Evolutionary conservation across 2,797 vertebrate genomes (phyloP).

Genomic region (Limosa lapponica): DNA sequence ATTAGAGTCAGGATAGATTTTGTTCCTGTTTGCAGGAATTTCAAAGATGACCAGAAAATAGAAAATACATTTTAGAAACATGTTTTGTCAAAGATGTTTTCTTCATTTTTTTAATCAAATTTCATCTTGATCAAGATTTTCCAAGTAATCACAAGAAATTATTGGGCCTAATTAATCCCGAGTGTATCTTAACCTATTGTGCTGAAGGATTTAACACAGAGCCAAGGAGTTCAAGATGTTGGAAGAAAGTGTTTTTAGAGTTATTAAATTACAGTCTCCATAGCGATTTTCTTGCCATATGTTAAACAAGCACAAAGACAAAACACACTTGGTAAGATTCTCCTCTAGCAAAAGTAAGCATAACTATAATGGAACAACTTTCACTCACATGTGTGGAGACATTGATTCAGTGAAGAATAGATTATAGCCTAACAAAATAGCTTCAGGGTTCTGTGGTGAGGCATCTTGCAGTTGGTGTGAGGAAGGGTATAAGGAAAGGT

Average conservation of each 20-base stretch:
- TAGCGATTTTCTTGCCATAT: conserved; percentile 34
- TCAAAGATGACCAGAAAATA: conserved; percentile 1
- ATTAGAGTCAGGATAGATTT: background rate
- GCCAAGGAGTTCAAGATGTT: conserved; percentile 22
- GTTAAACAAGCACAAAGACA: conserved; percentile 27
- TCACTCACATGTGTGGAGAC: background rate
- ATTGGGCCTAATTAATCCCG: background rate
- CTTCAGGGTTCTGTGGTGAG: background rate
- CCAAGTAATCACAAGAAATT: conserved; percentile 26
- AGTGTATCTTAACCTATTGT: background rate
- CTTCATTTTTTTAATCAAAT: background rate
- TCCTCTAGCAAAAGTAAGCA: background rate
- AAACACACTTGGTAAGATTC: background rate
- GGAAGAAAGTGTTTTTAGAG: background rate
- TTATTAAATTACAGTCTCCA: conserved; percentile 29
- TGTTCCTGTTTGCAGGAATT: background rate
- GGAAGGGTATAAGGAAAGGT: background rate
- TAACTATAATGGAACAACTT: background rate
- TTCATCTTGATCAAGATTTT: conserved; percentile 18
- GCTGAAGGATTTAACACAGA: background rate
- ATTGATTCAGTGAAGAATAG: background rate
- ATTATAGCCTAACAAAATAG: background rate
- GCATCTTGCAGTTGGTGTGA: background rate
- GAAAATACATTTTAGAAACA: background rate
- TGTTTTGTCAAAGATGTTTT: background rate